Conservation (phyloP, 2,113 vertebrate species). For the Fulmarus glacialis region DNA sequence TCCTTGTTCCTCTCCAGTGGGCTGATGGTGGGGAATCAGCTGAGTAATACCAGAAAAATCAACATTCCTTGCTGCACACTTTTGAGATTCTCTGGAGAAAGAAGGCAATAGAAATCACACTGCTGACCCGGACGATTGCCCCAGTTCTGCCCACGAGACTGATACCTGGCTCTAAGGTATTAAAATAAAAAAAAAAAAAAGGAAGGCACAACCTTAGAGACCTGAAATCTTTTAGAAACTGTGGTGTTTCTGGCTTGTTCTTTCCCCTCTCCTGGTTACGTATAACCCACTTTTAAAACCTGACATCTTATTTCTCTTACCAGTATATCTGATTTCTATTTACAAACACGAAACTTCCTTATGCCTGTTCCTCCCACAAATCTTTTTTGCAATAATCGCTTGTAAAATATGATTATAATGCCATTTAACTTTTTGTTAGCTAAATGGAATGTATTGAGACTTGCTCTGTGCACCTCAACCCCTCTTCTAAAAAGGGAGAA, state of each 20-base stretch:
- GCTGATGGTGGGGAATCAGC: neutral
- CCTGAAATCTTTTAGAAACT: neutral
- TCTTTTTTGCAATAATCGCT: neutral
- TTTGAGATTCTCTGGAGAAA: neutral
- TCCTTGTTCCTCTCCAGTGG: neutral
- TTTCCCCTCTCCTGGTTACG: neutral
- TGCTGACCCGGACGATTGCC: neutral
- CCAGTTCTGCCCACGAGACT: neutral
- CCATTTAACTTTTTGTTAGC: neutral
- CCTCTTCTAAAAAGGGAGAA: neutral
- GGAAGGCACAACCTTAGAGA: neutral
- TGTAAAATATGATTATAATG: neutral
- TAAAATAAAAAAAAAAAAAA: neutral
- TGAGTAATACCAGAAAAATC: neutral
- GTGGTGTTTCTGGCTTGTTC: neutral
- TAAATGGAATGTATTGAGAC: neutral
- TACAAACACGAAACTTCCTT: neutral
- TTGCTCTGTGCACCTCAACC: accelerated
- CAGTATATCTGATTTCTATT: neutral
- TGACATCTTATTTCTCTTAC: neutral
- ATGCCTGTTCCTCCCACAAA: neutral
- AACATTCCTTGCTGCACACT: neutral
- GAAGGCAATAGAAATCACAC: neutral
- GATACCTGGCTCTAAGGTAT: neutral
- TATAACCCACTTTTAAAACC: neutral